Evolutionary conservation across 92 coral and sea anemone species (phyloP).

Genomic region (Epizoanthus stellaris): DNA sequence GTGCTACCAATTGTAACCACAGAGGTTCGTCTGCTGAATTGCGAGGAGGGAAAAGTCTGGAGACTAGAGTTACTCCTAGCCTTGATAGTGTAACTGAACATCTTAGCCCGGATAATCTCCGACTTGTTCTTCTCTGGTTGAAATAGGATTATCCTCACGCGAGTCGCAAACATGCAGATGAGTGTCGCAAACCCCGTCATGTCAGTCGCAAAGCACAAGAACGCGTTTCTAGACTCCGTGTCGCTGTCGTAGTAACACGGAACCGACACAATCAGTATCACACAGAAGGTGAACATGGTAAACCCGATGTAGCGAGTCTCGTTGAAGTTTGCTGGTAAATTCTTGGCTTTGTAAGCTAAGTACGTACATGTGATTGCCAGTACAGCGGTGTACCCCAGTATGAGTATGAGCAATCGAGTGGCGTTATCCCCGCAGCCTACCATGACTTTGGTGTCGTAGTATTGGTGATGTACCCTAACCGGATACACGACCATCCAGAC

Average conservation of each 20-base stretch:
- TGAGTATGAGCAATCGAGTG: conserved; percentile 72
- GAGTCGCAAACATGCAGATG: conserved; percentile 85
- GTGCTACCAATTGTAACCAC: conserved; percentile 81
- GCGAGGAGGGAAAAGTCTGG: conserved; percentile 43
- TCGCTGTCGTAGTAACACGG: conserved; percentile 80
- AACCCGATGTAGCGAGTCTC: conserved; percentile 94
- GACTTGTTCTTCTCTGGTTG: conserved; percentile 90
- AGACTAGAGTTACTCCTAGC: conserved; percentile 58
- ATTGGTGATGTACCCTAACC: conserved; percentile 70
- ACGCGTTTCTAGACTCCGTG: conserved; percentile 53
- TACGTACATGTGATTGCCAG: conserved; percentile 88
- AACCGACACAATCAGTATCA: conserved; percentile 81
- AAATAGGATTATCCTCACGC: conserved; percentile 84
- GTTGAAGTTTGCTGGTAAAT: conserved; percentile 92
- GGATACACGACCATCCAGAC: conserved; percentile 75
- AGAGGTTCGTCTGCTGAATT: conserved; percentile 70
- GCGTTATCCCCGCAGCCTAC: conserved; percentile 91
- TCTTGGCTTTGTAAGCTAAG: conserved; percentile 93
- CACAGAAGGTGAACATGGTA: conserved; percentile 94
- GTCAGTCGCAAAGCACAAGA: conserved; percentile 71
- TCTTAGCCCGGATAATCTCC: conserved; percentile 88
- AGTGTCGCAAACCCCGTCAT: conserved; percentile 82
- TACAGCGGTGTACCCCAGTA: conserved; percentile 89
- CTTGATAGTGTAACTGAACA: conserved; percentile 87
- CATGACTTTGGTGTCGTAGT: conserved; percentile 68